phyloP scores from a whole-genome alignment of 2,797 vertebrate species.

The Coccyzus lansbergi region DNA sequence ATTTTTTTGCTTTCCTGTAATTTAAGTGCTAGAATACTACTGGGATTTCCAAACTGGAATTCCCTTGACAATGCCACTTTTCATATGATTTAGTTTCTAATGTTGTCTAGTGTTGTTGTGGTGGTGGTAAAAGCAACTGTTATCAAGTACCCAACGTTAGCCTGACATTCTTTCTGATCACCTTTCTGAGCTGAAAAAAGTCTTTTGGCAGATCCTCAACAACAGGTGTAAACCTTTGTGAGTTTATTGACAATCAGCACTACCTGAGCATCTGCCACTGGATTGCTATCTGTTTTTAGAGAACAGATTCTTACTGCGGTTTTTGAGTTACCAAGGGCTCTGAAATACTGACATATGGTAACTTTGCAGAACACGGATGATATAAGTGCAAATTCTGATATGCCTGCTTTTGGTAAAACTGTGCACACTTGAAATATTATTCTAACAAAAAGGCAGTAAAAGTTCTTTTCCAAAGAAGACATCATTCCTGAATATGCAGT shows the following conservation, averaged over 20 bases:
- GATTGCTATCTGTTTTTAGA: fast-evolving
- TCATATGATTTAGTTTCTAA: not conserved
- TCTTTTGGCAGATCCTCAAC: not conserved
- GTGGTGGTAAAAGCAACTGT: not conserved
- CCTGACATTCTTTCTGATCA: not conserved
- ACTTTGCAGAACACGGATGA: not conserved
- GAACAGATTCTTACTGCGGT: not conserved
- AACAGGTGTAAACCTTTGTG: not conserved
- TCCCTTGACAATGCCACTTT: not conserved
- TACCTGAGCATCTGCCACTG: not conserved
- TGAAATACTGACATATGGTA: not conserved
- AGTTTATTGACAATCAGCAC: not conserved
- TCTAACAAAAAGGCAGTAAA: not conserved
- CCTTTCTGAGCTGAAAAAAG: not conserved
- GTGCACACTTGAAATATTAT: not conserved
- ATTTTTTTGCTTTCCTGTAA: not conserved
- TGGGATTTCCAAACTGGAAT: not conserved
- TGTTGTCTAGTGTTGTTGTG: not conserved
- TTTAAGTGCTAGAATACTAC: not conserved
- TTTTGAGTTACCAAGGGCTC: not conserved
- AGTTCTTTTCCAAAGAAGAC: not conserved
- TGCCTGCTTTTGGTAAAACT: not conserved
- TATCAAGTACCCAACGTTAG: not conserved
- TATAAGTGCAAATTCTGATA: not conserved
- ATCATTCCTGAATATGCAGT: not conserved